A percentile compares a stretch with the other conserved stretches of the same genome.
Conservation (phyloP, 2,797 vertebrate species). For the Sebastiscus albofasciatus region DNA sequence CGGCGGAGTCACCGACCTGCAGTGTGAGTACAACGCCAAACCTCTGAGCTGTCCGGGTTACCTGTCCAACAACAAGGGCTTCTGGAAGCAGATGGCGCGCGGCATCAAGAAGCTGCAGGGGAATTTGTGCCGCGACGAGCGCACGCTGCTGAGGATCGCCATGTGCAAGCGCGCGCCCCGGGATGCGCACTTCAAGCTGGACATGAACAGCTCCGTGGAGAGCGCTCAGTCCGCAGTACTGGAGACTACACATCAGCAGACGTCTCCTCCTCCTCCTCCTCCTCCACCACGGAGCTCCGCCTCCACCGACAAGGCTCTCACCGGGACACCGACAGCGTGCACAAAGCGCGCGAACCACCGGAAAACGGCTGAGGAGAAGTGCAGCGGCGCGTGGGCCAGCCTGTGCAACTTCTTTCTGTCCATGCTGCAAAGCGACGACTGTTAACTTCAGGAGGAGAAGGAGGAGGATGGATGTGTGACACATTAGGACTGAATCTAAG, state of each 20-base stretch:
- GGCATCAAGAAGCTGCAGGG: slow-evolving; percentile 81
- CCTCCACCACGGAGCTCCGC: neutral
- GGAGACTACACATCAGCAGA: too few species aligned
- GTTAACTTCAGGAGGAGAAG: slow-evolving; percentile 56
- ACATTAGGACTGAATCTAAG: neutral
- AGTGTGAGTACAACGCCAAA: slow-evolving; percentile 84
- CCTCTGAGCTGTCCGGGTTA: slow-evolving; percentile 83
- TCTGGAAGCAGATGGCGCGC: slow-evolving; percentile 89
- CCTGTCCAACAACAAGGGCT: slow-evolving; percentile 68
- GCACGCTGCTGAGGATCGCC: slow-evolving; percentile 79
- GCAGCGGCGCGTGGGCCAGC: slow-evolving; percentile 82
- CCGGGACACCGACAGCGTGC: slow-evolving; percentile 57
- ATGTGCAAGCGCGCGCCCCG: slow-evolving; percentile 85
- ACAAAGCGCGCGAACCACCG: slow-evolving; percentile 71
- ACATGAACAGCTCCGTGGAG: rapidly evolving
- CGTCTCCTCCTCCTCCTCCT: neutral
- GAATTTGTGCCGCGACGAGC: slow-evolving; percentile 80
- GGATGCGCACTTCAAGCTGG: slow-evolving; percentile 84
- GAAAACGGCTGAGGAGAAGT: slow-evolving; percentile 84
- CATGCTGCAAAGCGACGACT: slow-evolving; percentile 86
- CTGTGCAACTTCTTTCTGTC: slow-evolving; percentile 87
- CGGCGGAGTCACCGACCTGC: slow-evolving; percentile 18
- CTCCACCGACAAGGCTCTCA: neutral
- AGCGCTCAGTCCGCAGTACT: neutral
- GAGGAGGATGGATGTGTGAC: neutral